phyloP scores from a whole-genome alignment of 1,140 invertebrate species.

The Apolygus lucorum region DNA sequence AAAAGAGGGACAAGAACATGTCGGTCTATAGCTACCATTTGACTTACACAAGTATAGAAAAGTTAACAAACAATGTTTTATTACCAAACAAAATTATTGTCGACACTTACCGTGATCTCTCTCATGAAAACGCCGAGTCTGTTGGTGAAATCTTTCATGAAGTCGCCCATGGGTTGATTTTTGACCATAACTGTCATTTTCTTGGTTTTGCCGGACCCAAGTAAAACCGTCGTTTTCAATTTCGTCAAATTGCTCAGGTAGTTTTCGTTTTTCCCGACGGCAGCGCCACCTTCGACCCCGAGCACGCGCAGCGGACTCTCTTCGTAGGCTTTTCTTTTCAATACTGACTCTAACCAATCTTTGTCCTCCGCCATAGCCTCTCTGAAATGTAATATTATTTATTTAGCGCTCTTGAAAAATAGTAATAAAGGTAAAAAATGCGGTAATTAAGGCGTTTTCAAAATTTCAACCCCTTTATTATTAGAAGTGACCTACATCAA shows the following conservation, averaged over 20 bases:
- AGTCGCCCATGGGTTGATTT: not conserved
- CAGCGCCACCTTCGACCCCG: not conserved
- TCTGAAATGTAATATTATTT: too few relatives aligned
- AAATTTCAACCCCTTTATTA: too few relatives aligned
- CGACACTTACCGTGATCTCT: not conserved
- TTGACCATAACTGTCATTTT: not conserved
- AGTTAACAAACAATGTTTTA: too few relatives aligned
- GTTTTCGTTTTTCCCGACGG: not conserved
- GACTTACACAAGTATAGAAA: too few relatives aligned
- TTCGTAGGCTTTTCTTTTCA: not conserved
- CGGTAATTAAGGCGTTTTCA: too few relatives aligned
- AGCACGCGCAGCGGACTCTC: not conserved
- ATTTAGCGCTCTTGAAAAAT: too few relatives aligned
- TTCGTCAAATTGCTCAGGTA: not conserved
- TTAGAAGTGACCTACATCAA: too few relatives aligned
- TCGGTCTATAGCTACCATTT: too few relatives aligned
- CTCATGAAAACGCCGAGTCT: not conserved
- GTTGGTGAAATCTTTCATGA: not conserved
- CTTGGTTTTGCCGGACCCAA: not conserved
- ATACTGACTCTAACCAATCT: not conserved
- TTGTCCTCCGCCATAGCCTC: too few relatives aligned
- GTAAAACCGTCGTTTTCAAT: not conserved
- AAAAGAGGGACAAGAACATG: too few relatives aligned
- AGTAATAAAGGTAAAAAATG: too few relatives aligned
- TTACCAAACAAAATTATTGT: too few relatives aligned